Evolutionary conservation across 2,888 invertebrate species (phyloP).

Genomic region (Lymantria monacha): DNA sequence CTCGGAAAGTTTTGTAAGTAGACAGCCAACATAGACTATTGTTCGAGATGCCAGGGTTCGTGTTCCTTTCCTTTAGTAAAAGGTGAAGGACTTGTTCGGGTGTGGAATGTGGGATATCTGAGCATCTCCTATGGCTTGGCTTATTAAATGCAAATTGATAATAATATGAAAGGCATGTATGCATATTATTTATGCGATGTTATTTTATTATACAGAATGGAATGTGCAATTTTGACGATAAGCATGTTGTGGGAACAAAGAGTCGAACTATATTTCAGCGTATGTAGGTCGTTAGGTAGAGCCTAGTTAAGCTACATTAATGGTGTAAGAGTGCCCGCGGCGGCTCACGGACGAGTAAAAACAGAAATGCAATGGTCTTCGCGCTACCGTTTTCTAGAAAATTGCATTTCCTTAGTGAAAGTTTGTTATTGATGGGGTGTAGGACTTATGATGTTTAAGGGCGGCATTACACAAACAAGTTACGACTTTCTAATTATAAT

Average conservation of each 20-base stretch:
- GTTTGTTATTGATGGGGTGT: constrained; percentile 69
- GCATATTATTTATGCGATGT: constrained; percentile 28
- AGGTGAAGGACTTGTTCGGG: constrained; percentile 66
- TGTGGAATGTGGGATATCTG: constrained; percentile 56
- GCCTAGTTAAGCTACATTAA: constrained; percentile 56
- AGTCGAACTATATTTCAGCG: constrained; percentile 43
- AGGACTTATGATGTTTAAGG: constrained; percentile 63
- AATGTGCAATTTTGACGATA: constrained; percentile 28
- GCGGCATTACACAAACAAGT: constrained; percentile 59
- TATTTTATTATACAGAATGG: constrained; percentile 28
- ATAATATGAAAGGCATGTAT: constrained; percentile 35
- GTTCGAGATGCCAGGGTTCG: constrained; percentile 57
- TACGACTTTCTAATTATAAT: constrained; percentile 53
- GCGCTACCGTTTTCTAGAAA: constrained; percentile 80
- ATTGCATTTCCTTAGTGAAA: constrained; percentile 80
- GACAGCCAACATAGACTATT: constrained; percentile 54
- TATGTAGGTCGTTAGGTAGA: constrained; percentile 61
- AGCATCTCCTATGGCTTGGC: constrained; percentile 35
- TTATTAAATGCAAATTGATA: constrained; percentile 54
- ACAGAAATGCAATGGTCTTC: constrained; percentile 69
- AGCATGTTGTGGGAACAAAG: constrained; percentile 39
- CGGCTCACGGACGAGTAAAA: constrained; percentile 68
- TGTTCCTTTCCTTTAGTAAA: constrained; percentile 62
- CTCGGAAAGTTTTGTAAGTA: constrained; percentile 69
- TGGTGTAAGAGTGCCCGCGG: constrained; percentile 67